These are phyloP conservation scores for Rutpela maculata DNA, from an alignment of 2,888 invertebrate genomes.

Conservation along the genomic window DNA sequence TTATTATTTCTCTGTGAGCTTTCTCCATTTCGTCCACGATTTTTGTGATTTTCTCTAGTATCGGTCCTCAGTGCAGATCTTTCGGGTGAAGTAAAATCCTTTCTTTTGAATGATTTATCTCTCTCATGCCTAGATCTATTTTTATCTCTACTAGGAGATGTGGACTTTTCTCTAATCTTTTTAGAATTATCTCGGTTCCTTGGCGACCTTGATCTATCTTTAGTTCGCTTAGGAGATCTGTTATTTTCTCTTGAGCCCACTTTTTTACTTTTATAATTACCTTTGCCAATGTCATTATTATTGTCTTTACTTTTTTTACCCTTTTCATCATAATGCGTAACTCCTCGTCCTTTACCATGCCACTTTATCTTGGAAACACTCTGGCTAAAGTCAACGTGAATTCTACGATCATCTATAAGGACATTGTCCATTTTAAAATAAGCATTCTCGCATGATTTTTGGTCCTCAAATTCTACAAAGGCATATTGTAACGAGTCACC, in stretches of 20 bases:
- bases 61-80: neutral
- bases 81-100: constrained; percentile 18
- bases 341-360: constrained; percentile 91
- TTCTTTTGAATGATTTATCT: neutral
- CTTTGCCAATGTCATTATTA: constrained; percentile 66
- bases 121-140: constrained; percentile 9
- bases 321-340: constrained; percentile 77
- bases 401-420: constrained; percentile 97
- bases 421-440: constrained; percentile 99
- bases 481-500: constrained; percentile 98
- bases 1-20: constrained; percentile 4
- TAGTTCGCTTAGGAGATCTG: constrained; percentile 13
- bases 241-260: constrained; percentile 37
- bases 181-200: neutral
- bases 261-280: constrained; percentile 62
- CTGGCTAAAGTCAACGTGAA: constrained; percentile 99
- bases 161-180: neutral
- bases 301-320: constrained; percentile 63
- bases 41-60: constrained; percentile 16
- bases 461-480: constrained; percentile 97
- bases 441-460: constrained; percentile 95
- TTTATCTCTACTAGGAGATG: constrained; percentile 1
- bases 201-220: constrained; percentile 40
- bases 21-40: neutral
- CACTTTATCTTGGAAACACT: constrained; percentile 96